phyloP scores from a whole-genome alignment of 2,113 vertebrate species.

The Rutilus rutilus region DNA sequence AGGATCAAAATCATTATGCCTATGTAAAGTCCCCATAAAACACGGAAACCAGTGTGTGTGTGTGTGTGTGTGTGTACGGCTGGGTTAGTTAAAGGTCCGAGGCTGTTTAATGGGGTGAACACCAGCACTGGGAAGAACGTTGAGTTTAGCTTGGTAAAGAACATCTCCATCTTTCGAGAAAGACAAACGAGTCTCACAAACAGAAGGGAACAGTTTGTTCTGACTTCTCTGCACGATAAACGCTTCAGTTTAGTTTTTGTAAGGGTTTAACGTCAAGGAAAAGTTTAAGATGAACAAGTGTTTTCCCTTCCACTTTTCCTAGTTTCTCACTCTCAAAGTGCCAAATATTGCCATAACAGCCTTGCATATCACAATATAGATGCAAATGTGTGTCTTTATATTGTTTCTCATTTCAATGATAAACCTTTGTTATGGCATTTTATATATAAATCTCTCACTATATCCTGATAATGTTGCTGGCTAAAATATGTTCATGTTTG shows the following conservation, averaged over 20 bases:
- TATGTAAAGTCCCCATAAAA: too few species aligned
- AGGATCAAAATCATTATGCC: too few species aligned
- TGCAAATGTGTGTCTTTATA: not conserved
- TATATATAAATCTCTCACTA: accelerated
- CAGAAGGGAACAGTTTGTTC: not conserved
- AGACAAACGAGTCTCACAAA: slow-evolving; percentile 4
- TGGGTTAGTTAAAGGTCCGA: not conserved
- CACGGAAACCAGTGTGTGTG: too few species aligned
- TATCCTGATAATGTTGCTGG: not conserved
- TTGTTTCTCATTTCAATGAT: not conserved
- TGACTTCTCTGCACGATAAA: not conserved
- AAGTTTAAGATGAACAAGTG: not conserved
- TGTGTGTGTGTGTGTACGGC: too few species aligned
- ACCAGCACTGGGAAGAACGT: not conserved
- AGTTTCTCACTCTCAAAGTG: not conserved
- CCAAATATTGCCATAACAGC: not conserved
- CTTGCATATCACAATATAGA: not conserved
- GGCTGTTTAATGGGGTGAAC: not conserved
- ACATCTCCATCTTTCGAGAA: not conserved
- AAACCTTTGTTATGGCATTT: not conserved
- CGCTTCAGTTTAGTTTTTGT: not conserved
- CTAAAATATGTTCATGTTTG: not conserved
- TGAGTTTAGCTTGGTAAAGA: not conserved
- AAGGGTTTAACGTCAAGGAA: not conserved
- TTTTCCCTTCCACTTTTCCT: not conserved